phyloP scores from a whole-genome alignment of 2,113 vertebrate species.

The Dicaeum eximium region DNA sequence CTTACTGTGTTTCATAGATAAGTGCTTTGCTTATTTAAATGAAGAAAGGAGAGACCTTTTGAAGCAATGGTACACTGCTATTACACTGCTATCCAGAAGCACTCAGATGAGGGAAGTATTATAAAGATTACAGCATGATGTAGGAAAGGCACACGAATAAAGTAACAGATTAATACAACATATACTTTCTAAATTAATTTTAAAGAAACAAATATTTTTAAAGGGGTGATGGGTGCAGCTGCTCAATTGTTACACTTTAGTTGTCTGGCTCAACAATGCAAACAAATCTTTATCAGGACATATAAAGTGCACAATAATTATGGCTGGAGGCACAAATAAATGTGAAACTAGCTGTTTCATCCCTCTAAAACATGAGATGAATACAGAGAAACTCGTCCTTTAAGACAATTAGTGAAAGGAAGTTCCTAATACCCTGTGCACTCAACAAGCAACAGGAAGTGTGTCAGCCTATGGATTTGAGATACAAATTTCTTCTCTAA shows the following conservation, averaged over 20 bases:
- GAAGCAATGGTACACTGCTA: background rate
- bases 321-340: background rate
- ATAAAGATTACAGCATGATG: background rate
- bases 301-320: background rate
- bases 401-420: background rate
- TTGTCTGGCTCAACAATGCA: background rate
- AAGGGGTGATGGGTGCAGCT: background rate
- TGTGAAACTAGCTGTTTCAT: background rate
- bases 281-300: background rate
- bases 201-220: background rate
- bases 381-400: background rate
- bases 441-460: background rate
- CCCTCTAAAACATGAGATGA: background rate
- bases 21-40: background rate
- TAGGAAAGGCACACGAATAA: background rate
- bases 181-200: background rate
- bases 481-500: background rate
- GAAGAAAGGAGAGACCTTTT: background rate
- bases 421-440: background rate
- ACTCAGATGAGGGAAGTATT: background rate
- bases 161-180: background rate
- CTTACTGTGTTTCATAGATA: background rate
- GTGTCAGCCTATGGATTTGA: background rate
- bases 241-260: background rate
- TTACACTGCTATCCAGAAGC: background rate